These are phyloP conservation scores for Polydesmus complanatus DNA, from an alignment of 2,888 invertebrate genomes.

Conservation along the genomic window DNA sequence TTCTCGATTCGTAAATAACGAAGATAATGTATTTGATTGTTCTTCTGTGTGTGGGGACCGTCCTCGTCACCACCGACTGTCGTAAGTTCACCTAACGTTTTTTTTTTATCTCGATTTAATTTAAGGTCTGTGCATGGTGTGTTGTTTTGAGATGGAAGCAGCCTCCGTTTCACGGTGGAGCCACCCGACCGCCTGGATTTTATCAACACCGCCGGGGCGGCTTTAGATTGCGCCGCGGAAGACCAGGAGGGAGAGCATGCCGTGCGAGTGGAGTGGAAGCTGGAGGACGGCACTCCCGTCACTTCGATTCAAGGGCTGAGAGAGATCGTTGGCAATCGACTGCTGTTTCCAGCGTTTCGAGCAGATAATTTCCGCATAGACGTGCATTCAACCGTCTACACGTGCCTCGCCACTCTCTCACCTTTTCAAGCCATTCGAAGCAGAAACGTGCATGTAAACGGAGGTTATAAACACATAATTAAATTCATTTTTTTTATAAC, in stretches of 20 bases:
- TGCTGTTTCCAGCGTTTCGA: conserved; percentile 4
- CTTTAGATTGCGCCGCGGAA: background rate
- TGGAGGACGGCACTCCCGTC: background rate
- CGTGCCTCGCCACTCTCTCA: background rate
- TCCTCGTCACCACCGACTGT: background rate
- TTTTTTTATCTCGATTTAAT: background rate
- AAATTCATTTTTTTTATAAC: no score
- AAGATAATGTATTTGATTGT: no score
- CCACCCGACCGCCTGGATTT: conserved; percentile 6
- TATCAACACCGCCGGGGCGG: conserved; percentile 2
- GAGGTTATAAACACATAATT: background rate
- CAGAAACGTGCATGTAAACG: conserved; percentile 8
- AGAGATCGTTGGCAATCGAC: background rate
- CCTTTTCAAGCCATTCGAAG: background rate
- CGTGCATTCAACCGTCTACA: conserved; percentile 6
- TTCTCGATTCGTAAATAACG: background rate
- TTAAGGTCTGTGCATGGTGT: background rate
- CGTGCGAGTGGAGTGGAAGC: conserved; percentile 4
- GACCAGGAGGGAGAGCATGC: background rate
- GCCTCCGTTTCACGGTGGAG: background rate
- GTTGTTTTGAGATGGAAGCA: background rate
- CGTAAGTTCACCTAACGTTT: background rate
- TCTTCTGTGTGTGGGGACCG: background rate
- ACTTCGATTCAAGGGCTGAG: background rate
- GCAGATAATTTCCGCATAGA: conserved; percentile 11